A percentile compares a stretch with the other conserved stretches of the same genome.
Evolutionary conservation across 2,113 vertebrate genomes (phyloP).

Genomic region (Oceanites oceanicus): DNA sequence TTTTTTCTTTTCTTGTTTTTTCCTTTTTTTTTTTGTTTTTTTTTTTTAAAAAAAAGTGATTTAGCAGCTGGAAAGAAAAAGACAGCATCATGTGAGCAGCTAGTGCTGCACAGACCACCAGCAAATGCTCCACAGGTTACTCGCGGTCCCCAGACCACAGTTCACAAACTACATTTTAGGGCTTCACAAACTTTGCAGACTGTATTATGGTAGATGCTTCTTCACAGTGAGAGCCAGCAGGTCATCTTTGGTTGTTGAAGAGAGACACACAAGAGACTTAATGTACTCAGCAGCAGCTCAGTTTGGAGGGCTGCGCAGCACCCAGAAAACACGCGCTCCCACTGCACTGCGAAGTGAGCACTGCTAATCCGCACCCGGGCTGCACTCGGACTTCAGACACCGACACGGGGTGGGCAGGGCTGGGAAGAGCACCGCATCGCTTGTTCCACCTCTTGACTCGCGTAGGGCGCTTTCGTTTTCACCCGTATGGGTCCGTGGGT

Average conservation of each 20-base stretch:
- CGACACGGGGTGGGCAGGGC: neutral
- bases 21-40: neutral
- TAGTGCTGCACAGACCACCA: neutral
- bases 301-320: neutral
- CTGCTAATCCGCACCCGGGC: neutral
- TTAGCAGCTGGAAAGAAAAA: conserved; percentile 37
- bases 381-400: neutral
- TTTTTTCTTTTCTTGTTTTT: neutral
- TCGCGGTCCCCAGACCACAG: neutral
- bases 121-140: neutral
- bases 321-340: neutral
- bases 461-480: neutral
- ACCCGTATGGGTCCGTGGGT: neutral
- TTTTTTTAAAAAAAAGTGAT: neutral
- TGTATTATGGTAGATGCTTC: neutral
- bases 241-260: conserved; percentile 25
- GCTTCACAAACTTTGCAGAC: neutral
- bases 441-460: neutral
- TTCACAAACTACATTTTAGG: neutral
- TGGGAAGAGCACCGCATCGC: neutral
- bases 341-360: neutral
- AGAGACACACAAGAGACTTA: neutral
- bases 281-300: neutral
- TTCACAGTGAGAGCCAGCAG: conserved; percentile 44
- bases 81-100: conserved; percentile 31